These are phyloP conservation scores for Argyresthia goedartella DNA, from an alignment of 2,888 invertebrate genomes.

Conservation along the genomic window DNA sequence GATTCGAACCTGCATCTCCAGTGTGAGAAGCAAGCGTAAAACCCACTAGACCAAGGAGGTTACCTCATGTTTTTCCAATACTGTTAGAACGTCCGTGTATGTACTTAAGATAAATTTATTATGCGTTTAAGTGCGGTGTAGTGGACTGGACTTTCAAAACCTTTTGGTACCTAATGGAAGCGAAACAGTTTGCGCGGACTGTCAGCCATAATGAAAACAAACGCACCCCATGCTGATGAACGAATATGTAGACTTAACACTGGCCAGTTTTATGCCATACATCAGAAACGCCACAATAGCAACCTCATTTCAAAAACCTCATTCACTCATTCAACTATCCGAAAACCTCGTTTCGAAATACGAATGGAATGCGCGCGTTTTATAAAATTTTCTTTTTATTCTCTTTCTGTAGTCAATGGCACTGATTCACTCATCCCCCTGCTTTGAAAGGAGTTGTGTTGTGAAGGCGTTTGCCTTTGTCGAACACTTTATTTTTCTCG, in stretches of 20 bases:
- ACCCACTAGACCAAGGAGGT: too few species aligned
- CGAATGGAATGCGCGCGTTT: slow-evolving; percentile 23
- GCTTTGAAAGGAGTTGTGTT: slow-evolving; percentile 16
- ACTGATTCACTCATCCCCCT: slow-evolving; percentile 17
- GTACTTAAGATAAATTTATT: too few species aligned
- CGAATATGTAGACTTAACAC: background rate
- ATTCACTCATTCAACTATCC: slow-evolving; percentile 22
- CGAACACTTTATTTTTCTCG: slow-evolving; percentile 34
- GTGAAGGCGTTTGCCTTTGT: slow-evolving; percentile 20
- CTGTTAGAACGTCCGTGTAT: too few species aligned
- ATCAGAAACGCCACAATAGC: slow-evolving; percentile 14
- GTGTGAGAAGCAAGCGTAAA: too few species aligned
- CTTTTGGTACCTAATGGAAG: too few species aligned
- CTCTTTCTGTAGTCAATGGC: slow-evolving; percentile 23
- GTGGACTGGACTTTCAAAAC: too few species aligned
- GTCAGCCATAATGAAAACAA: too few species aligned
- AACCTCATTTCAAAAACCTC: slow-evolving; percentile 12
- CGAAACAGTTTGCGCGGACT: too few species aligned
- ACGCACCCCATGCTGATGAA: too few species aligned
- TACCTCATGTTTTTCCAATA: too few species aligned
- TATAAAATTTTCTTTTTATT: slow-evolving; percentile 15
- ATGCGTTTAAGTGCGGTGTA: too few species aligned
- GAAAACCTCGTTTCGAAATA: slow-evolving; percentile 27
- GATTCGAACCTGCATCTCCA: too few species aligned
- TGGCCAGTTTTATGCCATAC: background rate